Base-by-base conservation (phyloP, 2,113 vertebrate species). In the Tachysurus vachellii region DNA sequence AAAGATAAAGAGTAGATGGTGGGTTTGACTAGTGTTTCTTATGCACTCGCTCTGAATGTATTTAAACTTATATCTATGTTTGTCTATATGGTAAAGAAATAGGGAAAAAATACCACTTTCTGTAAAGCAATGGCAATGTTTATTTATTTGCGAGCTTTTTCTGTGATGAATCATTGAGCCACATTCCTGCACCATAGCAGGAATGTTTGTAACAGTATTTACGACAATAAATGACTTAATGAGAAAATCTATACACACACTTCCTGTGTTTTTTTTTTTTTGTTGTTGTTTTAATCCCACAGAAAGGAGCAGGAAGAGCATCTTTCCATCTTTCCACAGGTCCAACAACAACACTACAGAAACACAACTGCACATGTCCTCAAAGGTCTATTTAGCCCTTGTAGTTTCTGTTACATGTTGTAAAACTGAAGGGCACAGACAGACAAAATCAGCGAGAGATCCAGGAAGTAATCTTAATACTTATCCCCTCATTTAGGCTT, bases 1-100 rank as follows among this genome's bases (percentile, higher is more conserved):
- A 36, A 36, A 36, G 36, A 36, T 36, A 36, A 1, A 61, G 88
- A 88, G 71, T 88, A 86, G 82, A 81, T 26, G 76, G 85, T 86
- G 88, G 90, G 88, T 87, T 94, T 95, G 94, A 94, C 86, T 89
- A 95, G 95, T 96, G 94, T 96, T 92, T 94, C 93, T 94, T 94
- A 94, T 95, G 92, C 96, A 96, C 96, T 96, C 93, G 93, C 96
- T 93, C 92, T 96, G 97, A 98, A 98, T 97, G 97, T 97, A 97
- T 94, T 93, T 95, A 93, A 94, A 94, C 91, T 87, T 93, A 92
- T 87, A 94, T 80, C 92, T 95, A 80, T 91, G 89, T 93, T 95
- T 94, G 94, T 95, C 93, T 93, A 91, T 88, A 90, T 92, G 86
- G 82, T 88, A 86, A 90, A 85, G 71, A 84, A 89, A 83, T 71